Conservation (phyloP, 2,888 invertebrate species). For the Teinopalpus imperialis region DNA sequence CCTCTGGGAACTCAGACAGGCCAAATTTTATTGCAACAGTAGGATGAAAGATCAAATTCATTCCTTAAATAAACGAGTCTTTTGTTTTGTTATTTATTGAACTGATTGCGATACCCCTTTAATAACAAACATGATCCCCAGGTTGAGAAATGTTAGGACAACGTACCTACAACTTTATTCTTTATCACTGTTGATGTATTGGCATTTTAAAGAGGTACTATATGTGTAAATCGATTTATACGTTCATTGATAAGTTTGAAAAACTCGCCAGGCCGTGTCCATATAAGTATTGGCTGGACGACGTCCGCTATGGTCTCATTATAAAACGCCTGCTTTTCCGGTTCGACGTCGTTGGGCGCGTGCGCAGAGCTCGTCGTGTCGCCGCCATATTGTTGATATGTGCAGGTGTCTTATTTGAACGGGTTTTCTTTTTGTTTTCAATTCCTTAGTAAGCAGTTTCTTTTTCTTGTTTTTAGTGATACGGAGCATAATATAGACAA, state of each 20-base stretch:
- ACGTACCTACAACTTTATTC: no score
- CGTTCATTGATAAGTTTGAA: conserved; percentile 10
- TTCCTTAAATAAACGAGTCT: no score
- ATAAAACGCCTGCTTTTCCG: conserved; percentile 17
- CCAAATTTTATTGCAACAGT: no score
- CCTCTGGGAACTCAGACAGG: no score
- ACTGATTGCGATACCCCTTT: no score
- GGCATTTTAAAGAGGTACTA: no score
- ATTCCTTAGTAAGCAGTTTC: background rate
- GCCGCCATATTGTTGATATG: conserved; percentile 19
- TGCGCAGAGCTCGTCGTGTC: conserved; percentile 9
- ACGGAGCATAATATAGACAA: background rate
- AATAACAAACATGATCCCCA: no score
- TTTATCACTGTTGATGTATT: no score
- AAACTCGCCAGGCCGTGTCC: conserved; percentile 9
- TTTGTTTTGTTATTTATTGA: no score
- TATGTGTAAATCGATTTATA: background rate
- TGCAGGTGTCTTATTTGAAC: conserved; percentile 8
- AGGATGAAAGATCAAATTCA: no score
- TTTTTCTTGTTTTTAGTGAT: background rate
- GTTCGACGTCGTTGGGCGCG: conserved; percentile 4
- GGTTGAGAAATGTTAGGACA: no score
- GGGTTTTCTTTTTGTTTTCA: conserved; percentile 1
- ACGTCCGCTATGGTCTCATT: conserved; percentile 12
- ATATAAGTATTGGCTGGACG: conserved; percentile 7